These are phyloP conservation scores for Amphipyra berbera DNA, from an alignment of 2,888 invertebrate genomes.

Conservation along the genomic window DNA sequence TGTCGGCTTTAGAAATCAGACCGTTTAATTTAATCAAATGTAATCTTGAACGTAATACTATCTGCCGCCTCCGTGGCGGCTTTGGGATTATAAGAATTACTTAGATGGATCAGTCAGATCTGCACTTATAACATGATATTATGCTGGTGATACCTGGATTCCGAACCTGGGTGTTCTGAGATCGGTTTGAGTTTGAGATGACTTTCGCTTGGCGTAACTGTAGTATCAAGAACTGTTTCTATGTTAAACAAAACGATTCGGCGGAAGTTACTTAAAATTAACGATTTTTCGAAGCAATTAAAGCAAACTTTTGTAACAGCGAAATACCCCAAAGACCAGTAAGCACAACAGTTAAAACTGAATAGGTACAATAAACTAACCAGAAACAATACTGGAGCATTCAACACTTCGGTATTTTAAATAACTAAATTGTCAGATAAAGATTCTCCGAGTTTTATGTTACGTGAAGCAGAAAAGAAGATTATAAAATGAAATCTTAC, in stretches of 20 bases:
- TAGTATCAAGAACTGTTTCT: background rate
- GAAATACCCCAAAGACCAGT: background rate
- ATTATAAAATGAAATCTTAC: slow-evolving; percentile 53
- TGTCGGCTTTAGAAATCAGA: slow-evolving; percentile 15
- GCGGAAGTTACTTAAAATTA: no score
- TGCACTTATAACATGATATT: slow-evolving; percentile 6
- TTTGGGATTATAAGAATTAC: slow-evolving; percentile 32
- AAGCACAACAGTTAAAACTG: background rate
- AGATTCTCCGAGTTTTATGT: slow-evolving; percentile 30
- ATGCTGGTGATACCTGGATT: background rate
- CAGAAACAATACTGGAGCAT: no score
- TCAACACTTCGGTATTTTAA: slow-evolving; percentile 8
- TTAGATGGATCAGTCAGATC: slow-evolving; percentile 28
- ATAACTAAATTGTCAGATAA: slow-evolving; percentile 10
- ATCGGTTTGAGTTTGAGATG: background rate
- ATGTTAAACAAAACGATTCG: no score
- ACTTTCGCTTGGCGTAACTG: background rate
- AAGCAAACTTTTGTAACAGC: no score
- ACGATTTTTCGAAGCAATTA: no score
- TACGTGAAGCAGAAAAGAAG: slow-evolving; percentile 43
- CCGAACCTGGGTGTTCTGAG: background rate
- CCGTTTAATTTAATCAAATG: slow-evolving; percentile 36
- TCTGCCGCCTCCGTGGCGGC: slow-evolving; percentile 17
- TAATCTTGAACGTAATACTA: slow-evolving; percentile 32
- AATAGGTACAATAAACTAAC: no score